Evolutionary conservation across 2,888 invertebrate species (phyloP).

Genomic region (Tetranychus truncatus): DNA sequence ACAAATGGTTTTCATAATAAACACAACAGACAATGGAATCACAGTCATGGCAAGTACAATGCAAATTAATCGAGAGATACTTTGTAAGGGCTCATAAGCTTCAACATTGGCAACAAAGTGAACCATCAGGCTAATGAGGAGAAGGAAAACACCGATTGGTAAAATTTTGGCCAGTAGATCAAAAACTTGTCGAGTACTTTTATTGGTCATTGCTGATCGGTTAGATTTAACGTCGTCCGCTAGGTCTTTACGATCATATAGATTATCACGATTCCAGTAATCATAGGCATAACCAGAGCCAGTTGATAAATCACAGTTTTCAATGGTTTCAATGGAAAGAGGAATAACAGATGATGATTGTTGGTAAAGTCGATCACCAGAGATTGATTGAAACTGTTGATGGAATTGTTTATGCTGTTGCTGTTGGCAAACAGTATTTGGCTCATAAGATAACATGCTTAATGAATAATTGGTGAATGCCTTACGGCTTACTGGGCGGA

Average conservation of each 20-base stretch:
- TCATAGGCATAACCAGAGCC: neutral
- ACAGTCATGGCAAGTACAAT: conserved; percentile 10
- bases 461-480: neutral
- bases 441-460: neutral
- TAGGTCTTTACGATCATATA: neutral
- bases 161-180: conserved; percentile 11
- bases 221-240: conserved; percentile 10
- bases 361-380: neutral
- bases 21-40: conserved; percentile 10
- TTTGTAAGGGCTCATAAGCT: neutral
- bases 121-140: conserved; percentile 6
- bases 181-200: conserved; percentile 7
- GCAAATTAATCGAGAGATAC: conserved; percentile 7
- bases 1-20: conserved; percentile 9
- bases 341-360: neutral
- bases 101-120: conserved; percentile 12
- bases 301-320: neutral
- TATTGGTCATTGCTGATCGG: conserved; percentile 7
- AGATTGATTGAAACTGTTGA: neutral
- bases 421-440: neutral
- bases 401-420: neutral
- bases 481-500: neutral
- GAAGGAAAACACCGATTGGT: conserved; percentile 8
- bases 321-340: neutral
- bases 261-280: neutral